phyloP scores from a whole-genome alignment of 2,113 vertebrate species.

The Acrocephalus arundinaceus region DNA sequence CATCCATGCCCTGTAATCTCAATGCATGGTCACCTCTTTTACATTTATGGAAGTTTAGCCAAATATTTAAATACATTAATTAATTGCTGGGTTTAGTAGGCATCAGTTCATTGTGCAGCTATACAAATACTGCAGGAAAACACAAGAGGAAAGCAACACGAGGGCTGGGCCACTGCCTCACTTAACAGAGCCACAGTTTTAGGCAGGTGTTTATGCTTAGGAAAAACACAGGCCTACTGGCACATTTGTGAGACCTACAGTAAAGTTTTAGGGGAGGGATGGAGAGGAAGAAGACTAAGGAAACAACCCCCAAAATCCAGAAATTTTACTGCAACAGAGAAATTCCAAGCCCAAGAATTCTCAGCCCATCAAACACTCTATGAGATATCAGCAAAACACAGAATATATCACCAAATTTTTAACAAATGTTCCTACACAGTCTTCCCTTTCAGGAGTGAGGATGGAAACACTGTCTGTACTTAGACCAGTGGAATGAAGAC shows the following conservation, averaged over 20 bases:
- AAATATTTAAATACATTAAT: not conserved
- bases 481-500: not conserved
- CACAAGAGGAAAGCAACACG: not conserved
- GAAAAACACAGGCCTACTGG: not conserved
- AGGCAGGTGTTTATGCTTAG: not conserved
- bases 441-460: not conserved
- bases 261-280: not conserved
- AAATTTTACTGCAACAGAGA: not conserved
- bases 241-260: not conserved
- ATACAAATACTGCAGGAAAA: not conserved
- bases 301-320: not conserved
- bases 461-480: not conserved
- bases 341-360: not conserved
- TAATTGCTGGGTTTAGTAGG: not conserved
- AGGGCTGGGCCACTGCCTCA: not conserved
- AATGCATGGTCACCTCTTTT: not conserved
- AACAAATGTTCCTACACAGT: accelerated
- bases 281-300: not conserved
- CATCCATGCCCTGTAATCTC: not conserved
- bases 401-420: not conserved
- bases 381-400: not conserved
- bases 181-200: not conserved
- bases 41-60: not conserved
- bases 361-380: not conserved
- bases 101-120: not conserved